Conservation (phyloP, 1,140 invertebrate species). For the Dendrolimus punctatus region DNA sequence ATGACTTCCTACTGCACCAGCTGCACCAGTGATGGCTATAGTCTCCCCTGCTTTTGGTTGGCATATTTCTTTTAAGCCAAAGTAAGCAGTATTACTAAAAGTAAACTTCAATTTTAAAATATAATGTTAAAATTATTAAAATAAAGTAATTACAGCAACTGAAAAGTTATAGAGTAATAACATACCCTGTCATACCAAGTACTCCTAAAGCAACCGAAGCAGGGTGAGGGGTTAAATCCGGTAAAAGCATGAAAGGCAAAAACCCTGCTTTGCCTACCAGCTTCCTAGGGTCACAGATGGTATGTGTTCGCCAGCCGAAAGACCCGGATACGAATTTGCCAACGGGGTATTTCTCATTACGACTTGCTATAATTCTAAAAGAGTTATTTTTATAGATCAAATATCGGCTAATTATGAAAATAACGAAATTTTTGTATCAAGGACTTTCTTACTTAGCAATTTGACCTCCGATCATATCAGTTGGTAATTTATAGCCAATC, state of each 20-base stretch:
- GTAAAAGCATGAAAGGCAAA: conserved; percentile 59
- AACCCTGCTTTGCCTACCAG: conserved; percentile 19
- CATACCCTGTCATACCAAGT: conserved; percentile 79
- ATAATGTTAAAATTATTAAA: no score
- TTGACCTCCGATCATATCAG: conserved; percentile 77
- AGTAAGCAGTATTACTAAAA: conserved; percentile 77
- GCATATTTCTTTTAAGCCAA: conserved; percentile 74
- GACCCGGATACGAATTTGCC: conserved; percentile 73
- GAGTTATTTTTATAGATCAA: conserved; percentile 4
- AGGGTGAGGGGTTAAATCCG: conserved; percentile 72
- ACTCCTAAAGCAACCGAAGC: conserved; percentile 74
- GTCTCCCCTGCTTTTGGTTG: conserved; percentile 74
- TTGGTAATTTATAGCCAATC: conserved; percentile 63
- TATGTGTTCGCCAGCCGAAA: conserved; percentile 77
- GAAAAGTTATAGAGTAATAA: background rate
- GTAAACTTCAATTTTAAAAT: conserved; percentile 7
- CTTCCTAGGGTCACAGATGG: conserved; percentile 46
- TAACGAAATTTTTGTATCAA: conserved; percentile 1
- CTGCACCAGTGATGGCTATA: conserved; percentile 73
- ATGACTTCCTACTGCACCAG: conserved; percentile 75
- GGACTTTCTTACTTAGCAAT: conserved; percentile 71
- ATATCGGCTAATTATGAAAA: background rate
- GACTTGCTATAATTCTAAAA: conserved; percentile 76
- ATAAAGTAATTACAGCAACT: no score
- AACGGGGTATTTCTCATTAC: conserved; percentile 74